These are phyloP conservation scores for Drosophila tropicalis DNA, from an alignment of 1,140 invertebrate species.

Conservation along the genomic window DNA sequence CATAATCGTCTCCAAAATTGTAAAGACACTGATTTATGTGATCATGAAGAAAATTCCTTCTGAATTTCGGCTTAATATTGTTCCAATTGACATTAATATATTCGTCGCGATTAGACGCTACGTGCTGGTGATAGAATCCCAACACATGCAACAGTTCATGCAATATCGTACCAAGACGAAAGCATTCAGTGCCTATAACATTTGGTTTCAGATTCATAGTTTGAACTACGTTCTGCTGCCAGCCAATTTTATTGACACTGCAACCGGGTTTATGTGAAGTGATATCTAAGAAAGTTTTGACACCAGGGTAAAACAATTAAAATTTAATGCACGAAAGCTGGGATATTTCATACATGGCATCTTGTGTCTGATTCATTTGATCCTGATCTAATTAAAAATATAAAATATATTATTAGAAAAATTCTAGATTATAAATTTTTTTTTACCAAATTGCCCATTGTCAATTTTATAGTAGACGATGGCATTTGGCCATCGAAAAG, in stretches of 20 bases:
- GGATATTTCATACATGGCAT: constrained; percentile 22
- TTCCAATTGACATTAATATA: constrained; percentile 84
- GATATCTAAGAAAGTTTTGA: constrained; percentile 17
- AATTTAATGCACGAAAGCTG: constrained; percentile 38
- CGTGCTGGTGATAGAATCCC: constrained; percentile 86
- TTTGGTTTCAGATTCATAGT: constrained; percentile 83
- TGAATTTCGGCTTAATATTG: not conserved
- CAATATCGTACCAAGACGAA: constrained; percentile 85
- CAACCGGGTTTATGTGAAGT: constrained; percentile 71
- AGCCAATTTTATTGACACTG: constrained; percentile 83
- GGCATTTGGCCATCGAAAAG: constrained; percentile 85
- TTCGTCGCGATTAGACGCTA: constrained; percentile 85
- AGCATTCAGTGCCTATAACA: constrained; percentile 83
- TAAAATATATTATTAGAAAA: not conserved
- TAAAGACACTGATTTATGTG: constrained; percentile 59
- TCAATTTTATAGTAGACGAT: constrained; percentile 86
- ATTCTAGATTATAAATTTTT: not conserved
- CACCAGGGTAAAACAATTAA: not conserved
- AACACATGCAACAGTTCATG: constrained; percentile 87
- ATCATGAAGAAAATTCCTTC: constrained; percentile 63
- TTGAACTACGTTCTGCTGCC: constrained; percentile 79
- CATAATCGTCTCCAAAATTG: constrained; percentile 84
- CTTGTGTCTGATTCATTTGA: constrained; percentile 3
- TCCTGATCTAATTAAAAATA: constrained; percentile 13
- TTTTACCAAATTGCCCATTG: constrained; percentile 53